Percentiles rank a stretch among this genome's conserved stretches.
phyloP scores from a whole-genome alignment of 2,888 invertebrate genomes.

The Oasisia sp. region DNA sequence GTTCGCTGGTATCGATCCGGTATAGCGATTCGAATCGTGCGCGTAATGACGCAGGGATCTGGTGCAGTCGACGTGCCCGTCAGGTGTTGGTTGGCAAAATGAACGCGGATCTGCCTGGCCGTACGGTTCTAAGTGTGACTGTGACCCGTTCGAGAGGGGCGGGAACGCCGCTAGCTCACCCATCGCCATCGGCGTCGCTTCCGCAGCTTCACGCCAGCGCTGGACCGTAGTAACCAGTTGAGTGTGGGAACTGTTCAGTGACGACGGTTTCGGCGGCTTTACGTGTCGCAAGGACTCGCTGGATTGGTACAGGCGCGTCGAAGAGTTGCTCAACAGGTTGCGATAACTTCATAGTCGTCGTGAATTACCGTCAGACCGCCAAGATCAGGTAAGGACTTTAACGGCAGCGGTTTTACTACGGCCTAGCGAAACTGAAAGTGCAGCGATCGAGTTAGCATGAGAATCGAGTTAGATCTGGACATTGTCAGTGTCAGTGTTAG shows the following conservation, averaged over 20 bases:
- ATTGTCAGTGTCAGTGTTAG: too few relatives aligned
- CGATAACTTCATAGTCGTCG: background rate
- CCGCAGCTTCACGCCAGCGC: background rate
- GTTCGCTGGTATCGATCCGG: too few relatives aligned
- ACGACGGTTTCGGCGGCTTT: background rate
- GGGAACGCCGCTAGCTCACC: background rate
- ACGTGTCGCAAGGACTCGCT: background rate
- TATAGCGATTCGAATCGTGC: too few relatives aligned
- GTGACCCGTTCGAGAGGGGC: background rate
- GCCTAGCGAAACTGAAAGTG: too few relatives aligned
- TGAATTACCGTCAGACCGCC: background rate
- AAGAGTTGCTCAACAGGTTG: background rate
- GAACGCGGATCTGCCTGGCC: background rate
- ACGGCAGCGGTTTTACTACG: background rate
- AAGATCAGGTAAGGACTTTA: background rate
- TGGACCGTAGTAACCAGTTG: background rate
- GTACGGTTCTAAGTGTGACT: background rate
- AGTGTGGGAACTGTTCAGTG: background rate
- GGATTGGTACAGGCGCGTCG: background rate
- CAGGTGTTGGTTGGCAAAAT: background rate
- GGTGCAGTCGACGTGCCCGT: background rate
- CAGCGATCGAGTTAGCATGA: too few relatives aligned
- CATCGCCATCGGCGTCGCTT: background rate
- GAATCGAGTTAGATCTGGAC: too few relatives aligned
- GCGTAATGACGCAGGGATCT: too few relatives aligned